Conservation (phyloP, 2,888 invertebrate genomes). For the Junonia oenone region DNA sequence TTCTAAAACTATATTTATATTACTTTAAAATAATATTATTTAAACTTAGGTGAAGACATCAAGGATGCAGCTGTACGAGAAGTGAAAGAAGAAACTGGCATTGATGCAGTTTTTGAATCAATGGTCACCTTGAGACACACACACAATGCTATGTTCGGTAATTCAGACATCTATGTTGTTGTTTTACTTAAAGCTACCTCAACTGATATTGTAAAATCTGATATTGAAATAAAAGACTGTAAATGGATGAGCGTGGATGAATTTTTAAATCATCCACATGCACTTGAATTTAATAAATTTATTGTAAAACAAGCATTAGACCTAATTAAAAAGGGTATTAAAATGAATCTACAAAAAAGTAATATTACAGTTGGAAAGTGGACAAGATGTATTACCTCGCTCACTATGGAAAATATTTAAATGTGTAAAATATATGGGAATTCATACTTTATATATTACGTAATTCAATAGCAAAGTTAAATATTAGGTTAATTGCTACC, state of each 20-base stretch:
- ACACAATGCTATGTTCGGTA: conserved; percentile 86
- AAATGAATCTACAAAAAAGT: conserved; percentile 77
- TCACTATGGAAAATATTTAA: conserved; percentile 53
- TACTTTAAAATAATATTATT: neutral
- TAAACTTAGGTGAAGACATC: conserved; percentile 88
- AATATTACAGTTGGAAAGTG: conserved; percentile 46
- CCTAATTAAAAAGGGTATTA: conserved; percentile 80
- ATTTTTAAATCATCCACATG: conserved; percentile 84
- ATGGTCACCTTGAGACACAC: conserved; percentile 88
- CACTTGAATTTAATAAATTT: conserved; percentile 85
- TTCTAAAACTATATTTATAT: no score
- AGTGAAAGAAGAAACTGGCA: conserved; percentile 93
- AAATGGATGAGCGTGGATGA: conserved; percentile 91
- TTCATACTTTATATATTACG: neutral
- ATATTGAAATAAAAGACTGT: conserved; percentile 87
- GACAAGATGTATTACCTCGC: conserved; percentile 53
- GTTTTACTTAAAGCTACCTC: conserved; percentile 84
- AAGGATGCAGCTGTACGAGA: conserved; percentile 90
- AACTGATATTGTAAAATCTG: conserved; percentile 82
- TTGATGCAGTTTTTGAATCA: conserved; percentile 86
- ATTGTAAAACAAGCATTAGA: conserved; percentile 84
- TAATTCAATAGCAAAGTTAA: neutral
- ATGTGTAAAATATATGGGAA: neutral
- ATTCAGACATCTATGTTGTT: conserved; percentile 93
- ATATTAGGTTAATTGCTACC: neutral